Percentiles rank a stretch among this genome's conserved stretches.
Conservation (phyloP, 2,888 invertebrate genomes). For the Heliconius ismenius region DNA sequence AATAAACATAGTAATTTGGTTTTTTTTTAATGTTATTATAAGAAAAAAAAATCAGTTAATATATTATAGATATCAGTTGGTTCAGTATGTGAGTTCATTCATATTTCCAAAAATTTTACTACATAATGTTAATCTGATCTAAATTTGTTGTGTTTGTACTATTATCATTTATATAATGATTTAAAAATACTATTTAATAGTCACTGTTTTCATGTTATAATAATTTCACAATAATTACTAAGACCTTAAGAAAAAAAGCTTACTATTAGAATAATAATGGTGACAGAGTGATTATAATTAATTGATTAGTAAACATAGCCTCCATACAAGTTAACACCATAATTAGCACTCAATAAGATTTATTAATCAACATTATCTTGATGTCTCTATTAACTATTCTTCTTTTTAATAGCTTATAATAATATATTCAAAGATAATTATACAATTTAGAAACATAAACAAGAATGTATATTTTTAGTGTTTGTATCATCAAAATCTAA, state of each 20-base stretch:
- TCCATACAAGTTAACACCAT: neutral
- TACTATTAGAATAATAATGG: neutral
- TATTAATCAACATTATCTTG: neutral
- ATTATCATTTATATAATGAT: neutral
- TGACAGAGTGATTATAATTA: neutral
- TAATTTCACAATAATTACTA: neutral
- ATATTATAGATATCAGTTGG: neutral
- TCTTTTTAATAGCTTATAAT: neutral
- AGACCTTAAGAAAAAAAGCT: neutral
- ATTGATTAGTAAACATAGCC: neutral
- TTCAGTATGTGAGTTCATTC: neutral
- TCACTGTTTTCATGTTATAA: neutral
- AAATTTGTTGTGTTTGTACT: neutral
- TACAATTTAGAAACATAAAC: neutral
- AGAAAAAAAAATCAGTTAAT: neutral
- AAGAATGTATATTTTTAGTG: neutral
- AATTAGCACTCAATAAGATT: slow-evolving; percentile 5
- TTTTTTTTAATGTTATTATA: neutral
- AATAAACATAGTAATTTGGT: too few relatives aligned
- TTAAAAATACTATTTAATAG: neutral
- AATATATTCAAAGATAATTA: neutral
- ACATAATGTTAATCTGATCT: neutral
- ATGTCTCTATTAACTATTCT: neutral
- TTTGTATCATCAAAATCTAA: neutral
- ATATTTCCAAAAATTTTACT: neutral